Base-by-base conservation (phyloP, 2,888 invertebrate genomes). In the Scaptomyza reducta region DNA sequence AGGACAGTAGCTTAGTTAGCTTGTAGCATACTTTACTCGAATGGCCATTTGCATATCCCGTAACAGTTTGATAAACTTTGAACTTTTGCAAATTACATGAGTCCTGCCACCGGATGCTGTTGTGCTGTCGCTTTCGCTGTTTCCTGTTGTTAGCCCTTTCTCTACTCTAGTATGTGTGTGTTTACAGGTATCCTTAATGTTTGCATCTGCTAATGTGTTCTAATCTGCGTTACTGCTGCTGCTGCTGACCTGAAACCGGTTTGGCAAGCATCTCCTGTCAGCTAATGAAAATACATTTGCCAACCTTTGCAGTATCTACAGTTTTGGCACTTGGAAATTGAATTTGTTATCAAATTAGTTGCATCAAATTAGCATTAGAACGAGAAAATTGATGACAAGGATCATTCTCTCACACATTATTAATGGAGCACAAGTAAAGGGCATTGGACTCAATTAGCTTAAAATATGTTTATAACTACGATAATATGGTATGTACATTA, bases 81-180 rank as follows among this genome's bases (percentile, higher is more conserved):
- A 87, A 87, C 84, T 85, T 84, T 84, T 80, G 87, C 78, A 87
- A 87, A 85, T 87, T 88, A 83, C 88, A 88, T 60, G 84, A 83
- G 84, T 83, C 68, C 75, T 84, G 79, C 81, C 78, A 77, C 84
- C 80, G 87, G 81, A 88, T 84, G 65, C 68, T 59, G 78, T 67
- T 67, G 29, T 84, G 55, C 84, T 79, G 71, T 86, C 60, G 66
- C 45, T 49, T 45, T 61, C 54, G 40, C 58, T 41, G 49, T 35
- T 56, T 53, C 60, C n/a, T 31, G 33, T 57, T 53, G 10, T 38
- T 40, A 16, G 1, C 16, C 25, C 14, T n/a, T 41, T 9, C 18
- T 44, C 16, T 60, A 33, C 11, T 40, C 16, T 16, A 13, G 13
- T 27, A 14, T 55, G 47, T 47, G 46, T 67, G 62, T 64, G 54